Percentiles rank a stretch among this genome's conserved stretches.
Conservation (phyloP, 2,888 invertebrate genomes). For the Drosophila recens region DNA sequence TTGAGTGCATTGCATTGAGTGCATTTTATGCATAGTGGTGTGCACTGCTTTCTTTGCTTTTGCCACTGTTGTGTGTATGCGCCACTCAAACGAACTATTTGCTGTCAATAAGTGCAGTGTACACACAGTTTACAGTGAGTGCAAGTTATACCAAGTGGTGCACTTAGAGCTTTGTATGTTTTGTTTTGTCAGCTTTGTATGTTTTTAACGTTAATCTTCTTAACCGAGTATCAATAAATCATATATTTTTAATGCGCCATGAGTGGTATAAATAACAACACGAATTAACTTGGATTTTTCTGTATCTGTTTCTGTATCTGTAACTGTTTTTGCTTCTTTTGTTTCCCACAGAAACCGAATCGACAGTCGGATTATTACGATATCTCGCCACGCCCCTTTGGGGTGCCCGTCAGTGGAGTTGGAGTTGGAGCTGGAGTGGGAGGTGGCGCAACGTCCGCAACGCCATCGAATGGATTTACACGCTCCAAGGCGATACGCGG, state of each 20-base stretch:
- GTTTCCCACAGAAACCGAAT: conserved; percentile 79
- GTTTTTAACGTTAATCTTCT: not conserved
- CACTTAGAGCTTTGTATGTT: not conserved
- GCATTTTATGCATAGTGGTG: not conserved
- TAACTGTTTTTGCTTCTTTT: conserved; percentile 17
- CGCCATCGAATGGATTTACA: conserved; percentile 70
- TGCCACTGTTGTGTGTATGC: not conserved
- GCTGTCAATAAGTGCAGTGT: not conserved
- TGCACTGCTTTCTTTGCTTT: not conserved
- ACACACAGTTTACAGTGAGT: not conserved
- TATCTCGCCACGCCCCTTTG: conserved; percentile 85
- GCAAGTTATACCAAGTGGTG: not conserved
- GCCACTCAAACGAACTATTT: not conserved
- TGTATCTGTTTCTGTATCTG: conserved; percentile 6
- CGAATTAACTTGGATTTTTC: conserved; percentile 50
- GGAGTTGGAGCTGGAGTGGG: conserved; percentile 43
- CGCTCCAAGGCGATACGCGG: conserved; percentile 82
- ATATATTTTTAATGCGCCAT: conserved; percentile 20
- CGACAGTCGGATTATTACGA: conserved; percentile 84
- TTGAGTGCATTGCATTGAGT: not conserved
- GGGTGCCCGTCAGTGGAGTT: conserved; percentile 62
- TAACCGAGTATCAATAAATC: conserved; percentile 7
- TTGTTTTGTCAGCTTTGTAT: not conserved
- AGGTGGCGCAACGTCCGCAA: conserved; percentile 47
- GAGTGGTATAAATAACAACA: conserved; percentile 23